These are phyloP conservation scores for Poeciliopsis paucimaculata DNA, from an alignment of 2,797 vertebrate species.

Conservation along the genomic window DNA sequence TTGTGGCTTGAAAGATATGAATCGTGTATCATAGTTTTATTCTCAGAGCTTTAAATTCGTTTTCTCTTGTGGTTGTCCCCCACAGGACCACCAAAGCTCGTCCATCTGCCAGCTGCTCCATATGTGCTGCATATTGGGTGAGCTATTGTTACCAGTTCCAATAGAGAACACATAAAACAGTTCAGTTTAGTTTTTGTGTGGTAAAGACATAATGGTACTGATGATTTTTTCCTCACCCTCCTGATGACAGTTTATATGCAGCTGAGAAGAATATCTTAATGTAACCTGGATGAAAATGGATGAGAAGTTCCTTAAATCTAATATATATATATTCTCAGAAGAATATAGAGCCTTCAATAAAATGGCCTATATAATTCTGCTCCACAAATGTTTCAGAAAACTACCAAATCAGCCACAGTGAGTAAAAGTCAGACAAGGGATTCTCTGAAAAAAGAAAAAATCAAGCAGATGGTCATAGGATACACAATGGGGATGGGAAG, in stretches of 20 bases:
- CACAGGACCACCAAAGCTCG: neutral
- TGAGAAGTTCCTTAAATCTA: neutral
- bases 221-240: neutral
- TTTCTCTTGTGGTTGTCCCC: neutral
- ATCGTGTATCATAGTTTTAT: neutral
- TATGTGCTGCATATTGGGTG: neutral
- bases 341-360: neutral
- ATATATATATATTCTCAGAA: neutral
- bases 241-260: neutral
- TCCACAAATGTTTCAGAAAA: neutral
- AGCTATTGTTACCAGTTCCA: neutral
- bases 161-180: neutral
- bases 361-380: neutral
- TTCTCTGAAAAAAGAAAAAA: neutral
- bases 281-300: neutral
- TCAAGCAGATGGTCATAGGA: neutral
- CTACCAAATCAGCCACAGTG: neutral
- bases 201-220: neutral
- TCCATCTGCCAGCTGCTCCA: conserved; percentile 4
- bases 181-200: conserved; percentile 1
- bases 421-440: neutral
- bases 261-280: neutral
- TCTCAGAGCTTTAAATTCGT: neutral
- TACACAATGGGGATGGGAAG: neutral
- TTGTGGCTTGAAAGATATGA: neutral